Conservation (phyloP, 37 sponge, comb jelly and placozoan species). For the Amphimedon queenslandica region DNA sequence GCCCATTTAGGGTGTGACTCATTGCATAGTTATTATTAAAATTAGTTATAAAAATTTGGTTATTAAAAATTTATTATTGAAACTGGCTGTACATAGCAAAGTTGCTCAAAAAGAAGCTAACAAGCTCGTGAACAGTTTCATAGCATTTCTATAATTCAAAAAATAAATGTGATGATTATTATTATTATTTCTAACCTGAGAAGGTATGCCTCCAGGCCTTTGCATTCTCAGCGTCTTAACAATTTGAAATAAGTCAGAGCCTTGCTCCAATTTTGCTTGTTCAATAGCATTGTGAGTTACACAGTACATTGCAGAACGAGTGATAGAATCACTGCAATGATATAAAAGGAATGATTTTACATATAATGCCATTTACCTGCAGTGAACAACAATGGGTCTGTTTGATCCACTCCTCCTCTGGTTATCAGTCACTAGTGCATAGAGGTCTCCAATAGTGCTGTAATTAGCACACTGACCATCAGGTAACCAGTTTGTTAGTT, state of each 20-base stretch:
- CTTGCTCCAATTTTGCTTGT: neutral
- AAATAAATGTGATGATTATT: too few relatives aligned
- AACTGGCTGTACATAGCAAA: neutral
- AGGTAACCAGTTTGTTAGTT: slow-evolving; percentile 30
- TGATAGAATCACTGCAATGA: neutral
- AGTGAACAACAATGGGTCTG: slow-evolving; percentile 24
- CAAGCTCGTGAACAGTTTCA: neutral
- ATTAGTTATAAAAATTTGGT: too few relatives aligned
- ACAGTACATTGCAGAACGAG: neutral
- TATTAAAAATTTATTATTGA: too few relatives aligned
- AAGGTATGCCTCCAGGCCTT: neutral
- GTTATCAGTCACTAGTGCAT: neutral
- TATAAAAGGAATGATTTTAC: neutral
- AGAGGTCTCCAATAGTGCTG: neutral
- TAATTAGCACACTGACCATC: slow-evolving; percentile 44
- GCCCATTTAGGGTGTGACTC: too few relatives aligned
- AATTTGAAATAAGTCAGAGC: neutral
- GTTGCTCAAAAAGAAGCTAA: neutral
- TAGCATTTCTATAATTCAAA: too few relatives aligned
- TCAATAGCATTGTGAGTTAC: neutral
- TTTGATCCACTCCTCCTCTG: slow-evolving; percentile 19
- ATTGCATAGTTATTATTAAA: too few relatives aligned
- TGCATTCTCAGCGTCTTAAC: neutral
- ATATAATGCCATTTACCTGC: slow-evolving; percentile 16
- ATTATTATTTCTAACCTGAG: neutral